Conservation (phyloP, 2,888 invertebrate species). For the Anarsia innoxiella region DNA sequence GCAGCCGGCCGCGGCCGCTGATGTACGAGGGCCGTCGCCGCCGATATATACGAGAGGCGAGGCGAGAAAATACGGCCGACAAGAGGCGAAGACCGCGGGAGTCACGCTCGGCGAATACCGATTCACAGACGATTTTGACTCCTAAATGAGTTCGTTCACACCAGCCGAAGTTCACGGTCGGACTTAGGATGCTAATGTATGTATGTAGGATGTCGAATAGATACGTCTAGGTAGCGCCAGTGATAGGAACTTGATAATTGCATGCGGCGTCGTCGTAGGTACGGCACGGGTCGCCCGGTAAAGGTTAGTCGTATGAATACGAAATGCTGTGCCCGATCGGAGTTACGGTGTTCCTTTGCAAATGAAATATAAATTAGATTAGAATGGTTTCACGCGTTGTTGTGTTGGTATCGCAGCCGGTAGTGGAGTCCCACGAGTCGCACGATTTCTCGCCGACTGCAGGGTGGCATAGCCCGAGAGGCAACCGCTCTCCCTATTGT, state of each 20-base stretch:
- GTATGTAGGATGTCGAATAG: conserved; percentile 39
- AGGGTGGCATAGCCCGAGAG: conserved; percentile 28
- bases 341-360: conserved; percentile 10
- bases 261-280: conserved; percentile 6
- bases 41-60: conserved; percentile 40
- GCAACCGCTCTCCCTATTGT: conserved; percentile 48
- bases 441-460: conserved; percentile 46
- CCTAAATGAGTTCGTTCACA: conserved; percentile 70
- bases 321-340: conserved; percentile 10
- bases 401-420: conserved; percentile 27
- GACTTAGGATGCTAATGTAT: conserved; percentile 43
- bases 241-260: conserved; percentile 1
- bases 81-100: conserved; percentile 28
- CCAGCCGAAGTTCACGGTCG: conserved; percentile 53
- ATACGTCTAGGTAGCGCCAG: conserved; percentile 18
- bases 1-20: conserved; percentile 27
- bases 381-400: conserved; percentile 24
- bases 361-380: conserved; percentile 21
- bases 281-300: conserved; percentile 2
- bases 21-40: conserved; percentile 32
- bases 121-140: conserved; percentile 55
- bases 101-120: conserved; percentile 43
- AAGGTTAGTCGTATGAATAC: conserved; percentile 10
- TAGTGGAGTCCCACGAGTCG: conserved; percentile 30
- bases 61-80: conserved; percentile 40